phyloP scores from a whole-genome alignment of 1,140 invertebrate genomes.

The Lineus longissimus region DNA sequence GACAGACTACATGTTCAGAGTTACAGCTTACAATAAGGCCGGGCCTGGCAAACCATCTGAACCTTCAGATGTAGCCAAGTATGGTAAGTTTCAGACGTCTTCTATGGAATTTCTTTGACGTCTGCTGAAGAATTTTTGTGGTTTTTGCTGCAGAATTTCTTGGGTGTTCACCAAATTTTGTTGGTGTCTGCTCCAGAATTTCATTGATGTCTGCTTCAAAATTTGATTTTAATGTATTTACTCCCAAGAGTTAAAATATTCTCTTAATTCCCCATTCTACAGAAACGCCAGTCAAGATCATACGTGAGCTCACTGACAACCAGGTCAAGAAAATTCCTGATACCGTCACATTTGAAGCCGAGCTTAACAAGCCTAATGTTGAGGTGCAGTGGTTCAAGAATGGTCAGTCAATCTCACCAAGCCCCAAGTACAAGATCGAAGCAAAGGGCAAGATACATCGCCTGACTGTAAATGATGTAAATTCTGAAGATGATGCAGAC shows the following conservation, averaged over 20 bases:
- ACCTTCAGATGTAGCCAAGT: slow-evolving; percentile 53
- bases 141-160: background rate
- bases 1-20: slow-evolving; percentile 91
- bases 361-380: slow-evolving; percentile 70
- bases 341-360: slow-evolving; percentile 40
- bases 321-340: slow-evolving; percentile 10
- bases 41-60: slow-evolving; percentile 86
- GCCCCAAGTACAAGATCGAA: slow-evolving; percentile 20
- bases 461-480: slow-evolving; percentile 20
- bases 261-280: background rate
- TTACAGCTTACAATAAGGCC: slow-evolving; percentile 95
- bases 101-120: background rate
- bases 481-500: slow-evolving; percentile 16
- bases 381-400: slow-evolving; percentile 83
- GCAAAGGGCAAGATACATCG: slow-evolving; percentile 23
- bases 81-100: background rate
- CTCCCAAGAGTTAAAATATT: background rate
- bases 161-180: too few relatives aligned
- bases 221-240: too few relatives aligned
- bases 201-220: background rate
- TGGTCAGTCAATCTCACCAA: slow-evolving; percentile 48
- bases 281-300: background rate
- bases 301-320: background rate
- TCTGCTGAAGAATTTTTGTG: too few relatives aligned
- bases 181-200: too few relatives aligned